phyloP scores from a whole-genome alignment of 2,113 vertebrate genomes.

The Empidonax traillii region DNA sequence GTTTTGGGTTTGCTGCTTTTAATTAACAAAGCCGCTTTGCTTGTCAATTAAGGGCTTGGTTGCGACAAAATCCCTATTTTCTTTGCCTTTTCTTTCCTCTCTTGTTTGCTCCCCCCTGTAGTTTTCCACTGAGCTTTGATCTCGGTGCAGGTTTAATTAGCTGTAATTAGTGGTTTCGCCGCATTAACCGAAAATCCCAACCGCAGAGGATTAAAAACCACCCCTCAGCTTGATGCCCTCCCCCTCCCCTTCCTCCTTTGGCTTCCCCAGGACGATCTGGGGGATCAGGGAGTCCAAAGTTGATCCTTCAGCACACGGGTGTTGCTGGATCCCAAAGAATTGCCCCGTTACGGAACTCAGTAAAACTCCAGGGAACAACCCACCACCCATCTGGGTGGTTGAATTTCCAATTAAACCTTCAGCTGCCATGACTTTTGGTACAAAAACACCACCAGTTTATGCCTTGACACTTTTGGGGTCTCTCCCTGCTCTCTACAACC shows the following conservation, averaged over 20 bases:
- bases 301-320: neutral
- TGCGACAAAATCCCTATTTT: slow-evolving; percentile 26
- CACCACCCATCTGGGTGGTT: neutral
- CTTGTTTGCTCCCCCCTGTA: slow-evolving; percentile 20
- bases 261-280: neutral
- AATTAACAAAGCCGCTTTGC: slow-evolving; percentile 47
- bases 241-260: neutral
- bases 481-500: neutral
- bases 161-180: slow-evolving; percentile 53
- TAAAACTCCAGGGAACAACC: neutral
- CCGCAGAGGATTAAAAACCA: neutral
- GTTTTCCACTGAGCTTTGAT: slow-evolving; percentile 52
- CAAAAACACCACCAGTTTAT: neutral
- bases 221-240: neutral
- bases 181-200: slow-evolving; percentile 31
- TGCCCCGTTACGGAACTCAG: neutral
- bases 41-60: slow-evolving; percentile 53
- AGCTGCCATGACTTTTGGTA: neutral
- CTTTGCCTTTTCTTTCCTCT: slow-evolving; percentile 17
- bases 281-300: neutral
- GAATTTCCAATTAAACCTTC: neutral
- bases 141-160: slow-evolving; percentile 54
- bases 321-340: neutral
- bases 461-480: neutral
- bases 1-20: slow-evolving; percentile 21